phyloP scores from a whole-genome alignment of 1,140 invertebrate species.

The Ostrea denselamellosa region DNA sequence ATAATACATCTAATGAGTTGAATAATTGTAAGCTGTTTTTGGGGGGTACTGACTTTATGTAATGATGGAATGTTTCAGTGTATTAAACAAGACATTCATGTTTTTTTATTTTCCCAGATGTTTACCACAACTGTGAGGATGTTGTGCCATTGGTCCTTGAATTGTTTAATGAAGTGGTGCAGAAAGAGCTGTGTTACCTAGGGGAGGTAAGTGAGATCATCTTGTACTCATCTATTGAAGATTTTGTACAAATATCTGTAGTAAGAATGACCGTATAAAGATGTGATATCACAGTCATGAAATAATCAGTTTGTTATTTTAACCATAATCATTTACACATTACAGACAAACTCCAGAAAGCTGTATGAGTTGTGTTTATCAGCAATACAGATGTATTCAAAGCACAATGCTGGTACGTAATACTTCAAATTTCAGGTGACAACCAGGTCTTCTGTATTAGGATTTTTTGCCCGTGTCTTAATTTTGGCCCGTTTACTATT shows the following conservation, averaged over 20 bases:
- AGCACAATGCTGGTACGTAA: slow-evolving; percentile 80
- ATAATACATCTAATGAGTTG: too few species aligned
- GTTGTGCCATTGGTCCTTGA: slow-evolving; percentile 89
- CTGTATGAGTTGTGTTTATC: slow-evolving; percentile 84
- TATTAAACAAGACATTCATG: background rate
- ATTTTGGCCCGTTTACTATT: too few species aligned
- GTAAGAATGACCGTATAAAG: too few species aligned
- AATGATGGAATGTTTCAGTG: too few species aligned
- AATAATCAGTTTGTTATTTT: background rate
- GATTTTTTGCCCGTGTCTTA: too few species aligned
- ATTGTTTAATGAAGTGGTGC: slow-evolving; percentile 86
- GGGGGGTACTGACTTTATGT: too few species aligned
- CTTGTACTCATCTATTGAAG: background rate
- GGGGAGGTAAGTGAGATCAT: slow-evolving; percentile 77
- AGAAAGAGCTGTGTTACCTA: slow-evolving; percentile 85
- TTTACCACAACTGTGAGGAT: slow-evolving; percentile 90
- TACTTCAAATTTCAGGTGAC: background rate
- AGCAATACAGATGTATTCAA: slow-evolving; percentile 86
- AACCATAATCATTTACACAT: slow-evolving; percentile 29
- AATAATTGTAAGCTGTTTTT: too few species aligned
- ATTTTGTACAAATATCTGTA: too few species aligned
- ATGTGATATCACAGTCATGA: too few species aligned
- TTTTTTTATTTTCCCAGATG: slow-evolving; percentile 71
- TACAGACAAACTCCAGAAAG: slow-evolving; percentile 72
- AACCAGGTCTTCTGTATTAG: too few species aligned